A percentile compares a stretch with the other conserved stretches of the same genome.
Evolutionary conservation across 2,888 invertebrate species (phyloP).

Genomic region (Seira ritae): DNA sequence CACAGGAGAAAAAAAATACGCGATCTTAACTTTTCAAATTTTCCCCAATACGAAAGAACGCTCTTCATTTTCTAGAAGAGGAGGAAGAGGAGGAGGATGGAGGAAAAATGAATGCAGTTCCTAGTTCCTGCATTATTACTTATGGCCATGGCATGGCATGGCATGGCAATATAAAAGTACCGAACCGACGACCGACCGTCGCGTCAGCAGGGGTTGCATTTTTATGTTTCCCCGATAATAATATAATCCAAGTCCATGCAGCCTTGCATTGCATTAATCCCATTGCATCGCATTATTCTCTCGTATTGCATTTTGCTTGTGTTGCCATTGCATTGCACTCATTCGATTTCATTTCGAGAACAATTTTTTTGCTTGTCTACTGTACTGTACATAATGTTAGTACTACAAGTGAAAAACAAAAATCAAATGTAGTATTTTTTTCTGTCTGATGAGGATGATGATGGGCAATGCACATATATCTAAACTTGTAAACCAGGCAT

Average conservation of each 20-base stretch:
- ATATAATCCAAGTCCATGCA: background rate
- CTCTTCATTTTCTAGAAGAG: no score
- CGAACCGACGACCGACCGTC: no score
- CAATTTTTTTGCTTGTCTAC: constrained; percentile 15
- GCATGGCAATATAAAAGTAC: no score
- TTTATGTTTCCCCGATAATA: constrained; percentile 21
- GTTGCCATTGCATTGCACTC: constrained; percentile 16
- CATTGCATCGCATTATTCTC: constrained; percentile 11
- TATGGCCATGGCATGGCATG: no score
- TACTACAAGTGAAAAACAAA: background rate
- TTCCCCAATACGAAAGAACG: no score
- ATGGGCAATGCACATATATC: background rate
- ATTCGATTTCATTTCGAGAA: constrained; percentile 59
- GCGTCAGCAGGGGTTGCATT: constrained; percentile 56
- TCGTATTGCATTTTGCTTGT: background rate
- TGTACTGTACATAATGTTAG: background rate
- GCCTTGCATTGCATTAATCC: background rate
- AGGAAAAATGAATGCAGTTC: background rate
- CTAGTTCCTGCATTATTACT: background rate
- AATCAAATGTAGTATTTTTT: background rate
- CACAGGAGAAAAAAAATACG: background rate
- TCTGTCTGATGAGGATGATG: background rate
- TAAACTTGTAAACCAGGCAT: constrained; percentile 1
- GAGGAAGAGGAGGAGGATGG: no score
- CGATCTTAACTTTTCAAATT: no score